Base-by-base conservation (phyloP, 2,888 invertebrate genomes). In the Acleris cristana region DNA sequence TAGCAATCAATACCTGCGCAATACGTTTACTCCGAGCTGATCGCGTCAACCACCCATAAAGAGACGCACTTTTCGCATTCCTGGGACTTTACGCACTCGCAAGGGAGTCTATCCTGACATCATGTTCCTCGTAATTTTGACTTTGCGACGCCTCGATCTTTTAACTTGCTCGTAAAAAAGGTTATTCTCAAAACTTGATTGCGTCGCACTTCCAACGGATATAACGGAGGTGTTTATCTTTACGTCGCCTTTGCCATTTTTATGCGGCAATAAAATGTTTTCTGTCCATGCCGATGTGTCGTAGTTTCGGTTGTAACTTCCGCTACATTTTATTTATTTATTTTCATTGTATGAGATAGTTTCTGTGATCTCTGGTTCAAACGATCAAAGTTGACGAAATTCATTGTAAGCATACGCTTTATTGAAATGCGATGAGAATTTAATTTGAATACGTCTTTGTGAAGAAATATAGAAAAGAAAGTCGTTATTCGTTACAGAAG, bases 211-310 rank as follows among this genome's bases (percentile, higher is more conserved):
- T 59, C 55, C 40, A 49, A 21, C 18, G n/a, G 58, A 58, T 26
- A 48, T 48, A 45, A n/a, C 55, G 48, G 48, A 63, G 63, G 63
- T 64, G 52, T 65, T 59, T 65, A 65, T 65, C 64, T 59, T 65
- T 65, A 65, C 34, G 60, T 44, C 52, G 57, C 64, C 30, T 64
- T 52, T 52, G 57, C 57, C 57, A 58, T 64, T 64, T 64, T 59
- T 65, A 65, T 65, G 26, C 18, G 21, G 58, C 48, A 34, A 53
- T 65, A 65, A 59, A 65, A 63, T 56, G 55, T 56, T 30, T 60
- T 60, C 60, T 48, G 53, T 21, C 44, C 53, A 58, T 53, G 52
- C 57, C 64, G 26, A 58, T 45, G 21, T 44, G n/a, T 60, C 18
- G 30, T 40, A 16, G 34, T 52, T 40, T 51, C 18, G 44, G 62